phyloP scores from a whole-genome alignment of 2,113 vertebrate species.

The Porphyrio hochstetteri region DNA sequence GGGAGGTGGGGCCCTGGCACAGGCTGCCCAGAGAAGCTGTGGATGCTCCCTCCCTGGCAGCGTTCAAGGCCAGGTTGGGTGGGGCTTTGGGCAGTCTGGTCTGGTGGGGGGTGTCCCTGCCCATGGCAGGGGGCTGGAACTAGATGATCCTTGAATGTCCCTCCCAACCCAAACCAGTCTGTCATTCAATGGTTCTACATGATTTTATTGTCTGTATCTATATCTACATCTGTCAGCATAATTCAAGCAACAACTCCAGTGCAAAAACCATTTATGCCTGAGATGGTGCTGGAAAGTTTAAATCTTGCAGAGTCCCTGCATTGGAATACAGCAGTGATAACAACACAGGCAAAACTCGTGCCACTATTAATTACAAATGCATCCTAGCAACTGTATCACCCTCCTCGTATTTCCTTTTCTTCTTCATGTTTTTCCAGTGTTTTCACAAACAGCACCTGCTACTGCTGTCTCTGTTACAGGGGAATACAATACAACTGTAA shows the following conservation, averaged over 20 bases:
- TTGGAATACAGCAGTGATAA: not conserved
- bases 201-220: not conserved
- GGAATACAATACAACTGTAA: constrained; percentile 21
- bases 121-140: too few species aligned
- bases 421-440: not conserved
- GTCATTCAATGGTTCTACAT: too few species aligned
- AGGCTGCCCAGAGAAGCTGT: too few species aligned
- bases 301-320: not conserved
- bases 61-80: too few species aligned
- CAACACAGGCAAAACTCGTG: not conserved
- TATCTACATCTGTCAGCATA: not conserved
- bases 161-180: too few species aligned
- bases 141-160: too few species aligned
- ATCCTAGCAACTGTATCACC: constrained; percentile 21
- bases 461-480: not conserved
- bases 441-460: constrained; percentile 43
- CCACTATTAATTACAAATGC: not conserved
- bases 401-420: not conserved
- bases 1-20: too few species aligned
- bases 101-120: too few species aligned
- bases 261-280: not conserved
- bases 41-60: too few species aligned
- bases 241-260: not conserved
- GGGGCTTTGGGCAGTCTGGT: too few species aligned
- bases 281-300: not conserved